These are phyloP conservation scores for Salpingus planirostris DNA, from an alignment of 2,888 invertebrate species.

Conservation along the genomic window DNA sequence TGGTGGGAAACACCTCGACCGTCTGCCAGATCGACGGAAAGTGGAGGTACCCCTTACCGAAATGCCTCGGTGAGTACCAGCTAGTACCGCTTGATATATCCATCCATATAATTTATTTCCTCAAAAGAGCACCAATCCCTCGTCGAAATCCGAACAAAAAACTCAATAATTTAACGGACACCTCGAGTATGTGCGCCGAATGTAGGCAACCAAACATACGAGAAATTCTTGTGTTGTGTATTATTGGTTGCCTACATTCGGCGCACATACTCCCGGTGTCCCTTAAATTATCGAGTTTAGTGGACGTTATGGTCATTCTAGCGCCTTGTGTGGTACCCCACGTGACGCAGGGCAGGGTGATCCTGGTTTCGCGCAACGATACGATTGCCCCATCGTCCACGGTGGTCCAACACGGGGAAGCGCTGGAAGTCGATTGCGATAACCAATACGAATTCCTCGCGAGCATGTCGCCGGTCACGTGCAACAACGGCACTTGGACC, in stretches of 20 bases:
- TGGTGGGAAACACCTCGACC: slow-evolving; percentile 80
- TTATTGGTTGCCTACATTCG: too few relatives aligned
- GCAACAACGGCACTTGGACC: slow-evolving; percentile 94
- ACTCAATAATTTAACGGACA: too few relatives aligned
- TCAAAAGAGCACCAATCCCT: too few relatives aligned
- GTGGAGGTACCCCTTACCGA: slow-evolving; percentile 90
- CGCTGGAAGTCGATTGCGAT: slow-evolving; percentile 70
- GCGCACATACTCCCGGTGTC: too few relatives aligned
- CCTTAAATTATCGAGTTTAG: too few relatives aligned
- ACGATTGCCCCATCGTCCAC: slow-evolving; percentile 41
- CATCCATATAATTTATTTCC: too few relatives aligned
- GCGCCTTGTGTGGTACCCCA: slow-evolving; percentile 92
- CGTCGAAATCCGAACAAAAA: too few relatives aligned
- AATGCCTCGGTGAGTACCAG: slow-evolving; percentile 79
- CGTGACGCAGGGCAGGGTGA: slow-evolving; percentile 68
- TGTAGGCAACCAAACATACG: too few relatives aligned
- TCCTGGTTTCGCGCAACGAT: slow-evolving; percentile 51
- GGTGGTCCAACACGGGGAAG: slow-evolving; percentile 62
- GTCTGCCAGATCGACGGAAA: slow-evolving; percentile 90
- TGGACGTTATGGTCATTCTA: too few relatives aligned
- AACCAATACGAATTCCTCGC: slow-evolving; percentile 77
- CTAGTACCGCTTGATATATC: too few relatives aligned
- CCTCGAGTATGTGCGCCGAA: too few relatives aligned
- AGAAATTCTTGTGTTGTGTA: too few relatives aligned
- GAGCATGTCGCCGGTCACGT: slow-evolving; percentile 66